Evolutionary conservation across 2,888 invertebrate species (phyloP).

Genomic region (Drosophila picticornis): DNA sequence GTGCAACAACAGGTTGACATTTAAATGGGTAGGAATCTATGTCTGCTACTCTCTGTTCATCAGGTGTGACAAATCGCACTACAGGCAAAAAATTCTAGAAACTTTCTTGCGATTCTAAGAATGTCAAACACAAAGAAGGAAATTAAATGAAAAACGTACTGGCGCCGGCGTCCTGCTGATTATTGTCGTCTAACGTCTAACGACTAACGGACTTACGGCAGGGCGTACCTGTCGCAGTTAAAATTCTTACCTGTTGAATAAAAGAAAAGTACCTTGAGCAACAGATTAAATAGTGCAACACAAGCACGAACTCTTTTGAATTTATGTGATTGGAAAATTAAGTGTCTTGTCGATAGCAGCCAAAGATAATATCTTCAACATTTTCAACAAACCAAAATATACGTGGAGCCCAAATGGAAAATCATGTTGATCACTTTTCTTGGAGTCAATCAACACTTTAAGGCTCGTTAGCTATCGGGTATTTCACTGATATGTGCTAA

Average conservation of each 20-base stretch:
- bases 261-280: conserved; percentile 13
- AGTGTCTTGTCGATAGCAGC: conserved; percentile 8
- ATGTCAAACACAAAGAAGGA: conserved; percentile 49
- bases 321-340: conserved; percentile 19
- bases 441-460: conserved; percentile 52
- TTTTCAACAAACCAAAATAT: neutral
- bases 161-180: conserved; percentile 78
- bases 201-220: conserved; percentile 30
- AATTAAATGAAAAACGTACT: conserved; percentile 52
- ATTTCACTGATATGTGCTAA: conserved; percentile 21
- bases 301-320: conserved; percentile 9
- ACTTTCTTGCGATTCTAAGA: conserved; percentile 53
- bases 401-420: conserved; percentile 32
- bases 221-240: conserved; percentile 48
- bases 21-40: neutral
- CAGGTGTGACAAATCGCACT: conserved; percentile 75
- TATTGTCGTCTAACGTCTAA: conserved; percentile 36
- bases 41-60: conserved; percentile 16
- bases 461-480: conserved; percentile 46
- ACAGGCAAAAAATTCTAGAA: conserved; percentile 34
- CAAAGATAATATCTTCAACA: neutral
- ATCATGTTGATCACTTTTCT: conserved; percentile 42
- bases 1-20: conserved; percentile 25
- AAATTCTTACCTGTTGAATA: conserved; percentile 54
- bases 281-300: conserved; percentile 27